These are phyloP conservation scores for Lasioglossum albipes DNA, from an alignment of 1,140 invertebrate genomes.

Conservation along the genomic window DNA sequence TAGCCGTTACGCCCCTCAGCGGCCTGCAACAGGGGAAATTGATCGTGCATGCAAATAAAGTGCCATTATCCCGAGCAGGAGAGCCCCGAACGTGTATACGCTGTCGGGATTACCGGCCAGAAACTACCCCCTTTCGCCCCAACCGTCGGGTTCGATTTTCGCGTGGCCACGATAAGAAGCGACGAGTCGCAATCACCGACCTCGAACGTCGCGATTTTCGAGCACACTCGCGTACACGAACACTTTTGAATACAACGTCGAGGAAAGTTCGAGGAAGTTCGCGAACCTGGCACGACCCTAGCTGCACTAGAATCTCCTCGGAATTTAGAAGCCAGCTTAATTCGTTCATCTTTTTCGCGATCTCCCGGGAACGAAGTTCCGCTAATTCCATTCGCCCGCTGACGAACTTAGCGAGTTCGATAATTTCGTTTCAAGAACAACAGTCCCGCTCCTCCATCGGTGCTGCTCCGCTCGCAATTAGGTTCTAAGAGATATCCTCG, in stretches of 20 bases:
- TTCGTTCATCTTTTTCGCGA: neutral
- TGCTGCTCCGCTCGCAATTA: neutral
- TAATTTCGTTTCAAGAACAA: neutral
- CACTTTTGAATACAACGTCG: no score
- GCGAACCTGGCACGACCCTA: no score
- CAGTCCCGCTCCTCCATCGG: neutral
- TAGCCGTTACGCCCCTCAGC: constrained; percentile 56
- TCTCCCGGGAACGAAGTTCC: neutral
- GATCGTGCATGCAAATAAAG: constrained; percentile 76
- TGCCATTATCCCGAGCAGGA: constrained; percentile 65
- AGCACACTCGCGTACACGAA: no score
- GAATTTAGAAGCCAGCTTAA: neutral
- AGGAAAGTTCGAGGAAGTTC: neutral
- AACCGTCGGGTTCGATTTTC: constrained; percentile 55
- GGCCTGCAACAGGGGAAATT: constrained; percentile 58
- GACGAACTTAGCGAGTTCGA: neutral
- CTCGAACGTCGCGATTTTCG: no score
- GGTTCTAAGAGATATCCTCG: neutral
- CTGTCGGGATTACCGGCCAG: constrained; percentile 33
- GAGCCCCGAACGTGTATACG: constrained; percentile 52
- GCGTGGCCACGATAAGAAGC: constrained; percentile 50
- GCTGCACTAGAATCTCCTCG: neutral
- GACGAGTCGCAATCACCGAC: neutral
- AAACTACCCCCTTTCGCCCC: constrained; percentile 33
- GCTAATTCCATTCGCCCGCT: neutral